Percentiles rank a stretch among this genome's conserved stretches.
Evolutionary conservation across 2,797 vertebrate genomes (phyloP).

Genomic region (Oceanodroma leucorhoa): DNA sequence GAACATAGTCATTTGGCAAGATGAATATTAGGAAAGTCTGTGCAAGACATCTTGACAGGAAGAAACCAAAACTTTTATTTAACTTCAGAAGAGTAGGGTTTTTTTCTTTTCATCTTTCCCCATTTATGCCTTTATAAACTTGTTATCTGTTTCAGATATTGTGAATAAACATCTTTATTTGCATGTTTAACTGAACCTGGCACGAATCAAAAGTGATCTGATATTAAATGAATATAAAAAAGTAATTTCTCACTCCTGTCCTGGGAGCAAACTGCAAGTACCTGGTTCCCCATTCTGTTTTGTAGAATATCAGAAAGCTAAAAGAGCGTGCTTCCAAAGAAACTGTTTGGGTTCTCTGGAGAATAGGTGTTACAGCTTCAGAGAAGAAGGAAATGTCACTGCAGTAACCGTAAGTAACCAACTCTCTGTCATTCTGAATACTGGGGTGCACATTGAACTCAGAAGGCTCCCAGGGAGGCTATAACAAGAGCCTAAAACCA

Average conservation of each 20-base stretch:
- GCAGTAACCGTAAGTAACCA: background rate
- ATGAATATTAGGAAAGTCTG: background rate
- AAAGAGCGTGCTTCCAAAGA: background rate
- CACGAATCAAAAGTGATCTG: background rate
- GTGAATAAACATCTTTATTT: slow-evolving; percentile 1
- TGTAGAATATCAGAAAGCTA: background rate
- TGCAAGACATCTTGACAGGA: background rate
- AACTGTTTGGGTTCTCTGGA: background rate
- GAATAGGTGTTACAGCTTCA: background rate
- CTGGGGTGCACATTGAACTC: background rate
- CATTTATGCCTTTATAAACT: background rate
- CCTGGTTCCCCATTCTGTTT: background rate
- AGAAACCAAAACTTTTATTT: background rate
- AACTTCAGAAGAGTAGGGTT: background rate
- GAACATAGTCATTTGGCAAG: background rate
- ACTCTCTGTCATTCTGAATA: background rate
- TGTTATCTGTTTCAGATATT: background rate
- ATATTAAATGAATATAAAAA: background rate
- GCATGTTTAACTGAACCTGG: background rate
- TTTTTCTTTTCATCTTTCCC: background rate
- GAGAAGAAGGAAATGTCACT: background rate
- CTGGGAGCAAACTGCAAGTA: background rate
- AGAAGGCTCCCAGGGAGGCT: background rate
- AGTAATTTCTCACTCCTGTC: background rate
- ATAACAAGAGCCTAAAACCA: background rate